These are phyloP conservation scores for Pseudomugil tenellus DNA, from an alignment of 2,797 vertebrate species.

Conservation along the genomic window DNA sequence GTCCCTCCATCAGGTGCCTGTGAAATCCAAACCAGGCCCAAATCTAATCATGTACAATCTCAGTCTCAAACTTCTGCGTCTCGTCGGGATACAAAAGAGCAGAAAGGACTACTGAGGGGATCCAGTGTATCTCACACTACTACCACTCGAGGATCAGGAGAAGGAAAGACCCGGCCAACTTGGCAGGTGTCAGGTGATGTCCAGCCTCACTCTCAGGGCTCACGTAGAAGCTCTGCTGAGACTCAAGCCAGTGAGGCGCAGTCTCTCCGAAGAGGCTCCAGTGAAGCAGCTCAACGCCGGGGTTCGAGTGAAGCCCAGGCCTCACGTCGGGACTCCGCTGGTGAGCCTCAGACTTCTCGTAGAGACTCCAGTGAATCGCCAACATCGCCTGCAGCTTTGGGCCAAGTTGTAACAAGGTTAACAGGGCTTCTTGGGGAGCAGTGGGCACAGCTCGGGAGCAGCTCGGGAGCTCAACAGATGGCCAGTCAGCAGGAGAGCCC, in stretches of 20 bases:
- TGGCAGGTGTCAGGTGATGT: slow-evolving; percentile 59
- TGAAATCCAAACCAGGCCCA: slow-evolving; percentile 56
- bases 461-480: slow-evolving; percentile 71
- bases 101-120: slow-evolving; percentile 55
- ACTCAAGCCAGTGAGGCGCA: slow-evolving; percentile 50
- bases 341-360: slow-evolving; percentile 54
- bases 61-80: slow-evolving; percentile 43
- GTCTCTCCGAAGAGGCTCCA: slow-evolving; percentile 63
- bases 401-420: slow-evolving; percentile 94
- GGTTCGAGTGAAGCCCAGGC: slow-evolving; percentile 59
- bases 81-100: slow-evolving; percentile 64
- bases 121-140: slow-evolving; percentile 49
- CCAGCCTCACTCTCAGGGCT: slow-evolving; percentile 59
- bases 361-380: slow-evolving; percentile 75
- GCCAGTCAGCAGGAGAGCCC: slow-evolving; percentile 84
- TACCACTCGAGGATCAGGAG: slow-evolving; percentile 39
- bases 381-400: slow-evolving; percentile 86
- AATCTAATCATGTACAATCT: slow-evolving; percentile 55
- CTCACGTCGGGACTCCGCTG: slow-evolving; percentile 41
- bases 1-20: slow-evolving; percentile 20
- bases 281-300: slow-evolving; percentile 57
- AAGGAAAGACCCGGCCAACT: slow-evolving; percentile 44
- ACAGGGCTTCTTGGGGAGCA: slow-evolving; percentile 96
- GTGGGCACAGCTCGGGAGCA: slow-evolving; percentile 92
- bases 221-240: slow-evolving; percentile 65